A percentile compares a stretch with the other conserved stretches of the same genome.
These are phyloP conservation scores for Ligdia adustata DNA, from an alignment of 2,888 invertebrate genomes.

Conservation along the genomic window DNA sequence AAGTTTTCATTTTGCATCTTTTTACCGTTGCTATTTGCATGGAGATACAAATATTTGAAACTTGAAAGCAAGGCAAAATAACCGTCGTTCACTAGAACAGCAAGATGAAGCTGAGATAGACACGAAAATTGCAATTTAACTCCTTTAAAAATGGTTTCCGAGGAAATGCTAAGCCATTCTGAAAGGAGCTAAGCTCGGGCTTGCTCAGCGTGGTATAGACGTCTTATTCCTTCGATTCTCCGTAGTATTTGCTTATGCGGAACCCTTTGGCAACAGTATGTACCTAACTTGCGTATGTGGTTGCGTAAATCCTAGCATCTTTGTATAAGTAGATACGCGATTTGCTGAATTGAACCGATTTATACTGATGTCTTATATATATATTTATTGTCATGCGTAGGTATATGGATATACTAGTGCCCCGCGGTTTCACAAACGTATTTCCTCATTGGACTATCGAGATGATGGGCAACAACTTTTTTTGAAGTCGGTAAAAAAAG, in stretches of 20 bases:
- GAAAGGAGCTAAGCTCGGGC: slow-evolving; percentile 9
- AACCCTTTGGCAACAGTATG: slow-evolving; percentile 36
- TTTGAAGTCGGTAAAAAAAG: too few species aligned
- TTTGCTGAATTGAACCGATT: slow-evolving; percentile 36
- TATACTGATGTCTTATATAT: slow-evolving; percentile 27
- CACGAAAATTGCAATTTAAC: slow-evolving; percentile 2
- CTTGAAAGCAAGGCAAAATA: slow-evolving; percentile 1
- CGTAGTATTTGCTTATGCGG: slow-evolving; percentile 29
- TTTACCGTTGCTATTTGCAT: slow-evolving; percentile 7
- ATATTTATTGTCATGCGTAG: too few species aligned
- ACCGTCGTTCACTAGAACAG: slow-evolving; percentile 3
- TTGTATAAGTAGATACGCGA: slow-evolving; percentile 23
- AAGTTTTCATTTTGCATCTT: not conserved
- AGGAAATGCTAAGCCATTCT: slow-evolving; percentile 5
- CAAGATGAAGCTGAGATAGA: slow-evolving; percentile 5
- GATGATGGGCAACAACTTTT: too few species aligned
- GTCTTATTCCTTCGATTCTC: slow-evolving; percentile 30
- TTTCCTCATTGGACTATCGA: too few species aligned
- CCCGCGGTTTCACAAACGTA: too few species aligned
- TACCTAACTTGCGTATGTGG: slow-evolving; percentile 1
- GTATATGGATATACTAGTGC: too few species aligned
- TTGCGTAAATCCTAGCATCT: slow-evolving; percentile 32
- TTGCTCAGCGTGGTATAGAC: not conserved
- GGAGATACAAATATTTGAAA: slow-evolving; percentile 2
- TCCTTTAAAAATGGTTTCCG: slow-evolving; percentile 3